Conservation (phyloP, 2,797 vertebrate species). For the Poecilia picta region DNA sequence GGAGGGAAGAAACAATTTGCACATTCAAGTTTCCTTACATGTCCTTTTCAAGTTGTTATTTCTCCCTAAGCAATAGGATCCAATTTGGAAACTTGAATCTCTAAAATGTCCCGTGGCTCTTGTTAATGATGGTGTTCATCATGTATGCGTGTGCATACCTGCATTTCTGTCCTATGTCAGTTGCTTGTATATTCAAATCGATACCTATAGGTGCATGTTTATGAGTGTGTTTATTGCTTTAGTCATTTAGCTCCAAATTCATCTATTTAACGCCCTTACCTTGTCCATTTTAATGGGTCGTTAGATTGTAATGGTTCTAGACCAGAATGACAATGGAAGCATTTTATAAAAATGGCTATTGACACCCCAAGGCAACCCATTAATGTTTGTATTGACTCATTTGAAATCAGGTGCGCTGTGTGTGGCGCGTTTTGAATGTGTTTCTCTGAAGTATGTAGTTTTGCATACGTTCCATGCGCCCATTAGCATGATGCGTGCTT, state of each 20-base stretch:
- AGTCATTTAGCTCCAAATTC: constrained; percentile 67
- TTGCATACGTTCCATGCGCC: constrained; percentile 18
- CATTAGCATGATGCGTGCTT: constrained; percentile 18
- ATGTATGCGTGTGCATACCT: constrained; percentile 13
- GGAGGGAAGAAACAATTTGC: constrained; percentile 3
- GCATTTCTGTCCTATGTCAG: constrained; percentile 24
- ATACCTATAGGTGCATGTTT: constrained; percentile 71
- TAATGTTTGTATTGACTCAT: constrained; percentile 65
- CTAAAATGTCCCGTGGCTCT: constrained; percentile 53
- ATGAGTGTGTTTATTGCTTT: constrained; percentile 69
- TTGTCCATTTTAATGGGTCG: constrained; percentile 70
- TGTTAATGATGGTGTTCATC: constrained; percentile 37
- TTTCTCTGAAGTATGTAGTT: constrained; percentile 36
- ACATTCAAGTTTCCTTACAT: constrained; percentile 26
- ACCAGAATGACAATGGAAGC: constrained; percentile 66
- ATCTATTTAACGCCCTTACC: constrained; percentile 66
- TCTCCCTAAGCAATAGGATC: constrained; percentile 44
- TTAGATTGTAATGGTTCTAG: constrained; percentile 71
- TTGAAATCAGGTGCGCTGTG: constrained; percentile 42
- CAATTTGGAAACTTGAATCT: constrained; percentile 61
- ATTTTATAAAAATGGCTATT: constrained; percentile 68
- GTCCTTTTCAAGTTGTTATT: constrained; percentile 31
- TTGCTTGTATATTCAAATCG: constrained; percentile 36
- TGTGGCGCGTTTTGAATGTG: constrained; percentile 32
- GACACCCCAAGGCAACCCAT: constrained; percentile 68